Base-by-base conservation (phyloP, 2,797 vertebrate species). In the Danio tinwini region DNA sequence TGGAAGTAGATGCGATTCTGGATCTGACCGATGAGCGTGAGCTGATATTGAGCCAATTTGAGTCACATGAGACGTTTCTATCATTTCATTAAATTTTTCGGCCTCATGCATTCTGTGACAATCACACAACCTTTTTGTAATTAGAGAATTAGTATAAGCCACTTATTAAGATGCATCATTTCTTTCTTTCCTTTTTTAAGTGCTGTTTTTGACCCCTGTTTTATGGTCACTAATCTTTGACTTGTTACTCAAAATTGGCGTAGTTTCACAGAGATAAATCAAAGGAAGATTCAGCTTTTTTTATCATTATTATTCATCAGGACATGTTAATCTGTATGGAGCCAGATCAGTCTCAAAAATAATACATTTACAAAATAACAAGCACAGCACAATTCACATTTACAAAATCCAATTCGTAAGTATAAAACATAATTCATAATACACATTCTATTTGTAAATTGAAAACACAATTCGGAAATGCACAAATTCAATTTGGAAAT, bases 91-190 rank as follows among this genome's bases (percentile, higher is more conserved):
- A 45, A 76, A 74, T 50, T 55, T 19, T 77, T 78, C 70, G 40
- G 55, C 37, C 65, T 56, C 56, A 11, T 79, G 55, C 82, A 82
- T 81, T 86, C 65, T 52, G 83, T 16, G 78, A 86, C 89, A 90
- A 85, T 89, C 85, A 85, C 70, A 72, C 73, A 12, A 79, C 81
- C 62, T 74, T 47, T 70, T 64, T 61, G 21, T 71, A 42, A 59
- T 39, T 71, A 78, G 55, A 79, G 62, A 59, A 76, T 52, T 16
- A 65, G 64, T 69, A 45, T 53, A 76, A 61, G 58, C 49, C 44
- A 6, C 40, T 19, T 49, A 42, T 64, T 70, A 29, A 29, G 14
- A 45, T 19, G 6, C 45, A 72, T 62, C 14, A 44, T 19, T 17
- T 5, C 53, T 71, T 70, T 40, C 42, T 29, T 40, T 2, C 7